phyloP scores from a whole-genome alignment of 2,888 invertebrate species.

The Tinea trinotella region DNA sequence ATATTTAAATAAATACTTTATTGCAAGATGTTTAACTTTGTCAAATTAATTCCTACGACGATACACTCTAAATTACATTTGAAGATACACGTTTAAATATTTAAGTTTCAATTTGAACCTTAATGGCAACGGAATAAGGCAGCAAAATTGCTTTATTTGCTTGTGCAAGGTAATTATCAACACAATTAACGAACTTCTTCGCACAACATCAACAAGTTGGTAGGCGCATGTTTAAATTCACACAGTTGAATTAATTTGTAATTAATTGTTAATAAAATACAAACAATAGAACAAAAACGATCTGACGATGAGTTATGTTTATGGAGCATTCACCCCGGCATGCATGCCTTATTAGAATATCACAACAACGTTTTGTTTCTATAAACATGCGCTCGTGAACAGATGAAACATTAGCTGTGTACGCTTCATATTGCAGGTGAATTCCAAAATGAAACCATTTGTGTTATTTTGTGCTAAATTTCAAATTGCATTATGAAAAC shows the following conservation, averaged over 20 bases:
- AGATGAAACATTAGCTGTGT: conserved; percentile 2
- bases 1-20: background rate
- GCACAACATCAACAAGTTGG: background rate
- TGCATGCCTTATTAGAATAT: conserved; percentile 15
- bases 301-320: background rate
- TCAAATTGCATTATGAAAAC: conserved; percentile 9
- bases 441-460: conserved; percentile 6
- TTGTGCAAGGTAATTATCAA: background rate
- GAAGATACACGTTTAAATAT: too few relatives aligned
- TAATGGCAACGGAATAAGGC: background rate
- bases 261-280: background rate
- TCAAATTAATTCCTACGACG: too few relatives aligned
- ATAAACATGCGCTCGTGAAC: background rate
- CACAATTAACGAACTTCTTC: background rate
- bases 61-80: too few relatives aligned
- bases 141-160: background rate
- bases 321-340: background rate
- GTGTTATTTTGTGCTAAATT: conserved; percentile 4
- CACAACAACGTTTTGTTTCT: conserved; percentile 10
- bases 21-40: too few relatives aligned
- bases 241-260: background rate
- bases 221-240: background rate
- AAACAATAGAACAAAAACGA: background rate
- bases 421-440: conserved; percentile 6
- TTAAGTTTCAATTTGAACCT: background rate